Conservation (phyloP, 2,888 invertebrate genomes). For the Heliothis peltigera region DNA sequence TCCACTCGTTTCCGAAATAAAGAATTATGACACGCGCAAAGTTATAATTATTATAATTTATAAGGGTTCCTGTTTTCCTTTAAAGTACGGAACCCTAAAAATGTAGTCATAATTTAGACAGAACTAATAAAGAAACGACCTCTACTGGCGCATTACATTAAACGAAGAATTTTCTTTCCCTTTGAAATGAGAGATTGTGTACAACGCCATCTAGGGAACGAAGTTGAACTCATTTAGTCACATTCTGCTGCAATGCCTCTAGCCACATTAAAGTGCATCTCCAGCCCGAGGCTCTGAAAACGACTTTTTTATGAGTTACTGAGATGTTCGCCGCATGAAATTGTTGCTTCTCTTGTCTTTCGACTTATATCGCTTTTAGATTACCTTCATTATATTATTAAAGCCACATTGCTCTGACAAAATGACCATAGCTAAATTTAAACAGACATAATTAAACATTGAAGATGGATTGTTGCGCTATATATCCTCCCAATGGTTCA, state of each 20-base stretch:
- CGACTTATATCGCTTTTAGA: slow-evolving; percentile 31
- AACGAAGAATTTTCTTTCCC: slow-evolving; percentile 42
- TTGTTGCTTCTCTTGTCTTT: slow-evolving; percentile 29
- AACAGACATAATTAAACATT: slow-evolving; percentile 46
- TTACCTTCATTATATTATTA: slow-evolving; percentile 32
- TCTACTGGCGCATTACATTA: slow-evolving; percentile 57
- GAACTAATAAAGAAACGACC: slow-evolving; percentile 58
- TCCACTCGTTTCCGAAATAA: too few species aligned
- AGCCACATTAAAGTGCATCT: slow-evolving; percentile 64
- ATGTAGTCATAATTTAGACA: neutral
- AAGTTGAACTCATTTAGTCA: slow-evolving; percentile 67
- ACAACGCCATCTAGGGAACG: slow-evolving; percentile 77
- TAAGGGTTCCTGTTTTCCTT: too few species aligned
- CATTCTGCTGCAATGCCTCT: slow-evolving; percentile 65
- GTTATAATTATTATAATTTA: too few species aligned
- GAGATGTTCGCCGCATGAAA: slow-evolving; percentile 39
- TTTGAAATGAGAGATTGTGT: slow-evolving; percentile 50
- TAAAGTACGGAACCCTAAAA: too few species aligned
- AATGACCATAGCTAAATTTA: slow-evolving; percentile 39
- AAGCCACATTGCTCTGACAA: slow-evolving; percentile 22
- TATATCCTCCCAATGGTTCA: slow-evolving; percentile 55
- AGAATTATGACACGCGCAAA: too few species aligned
- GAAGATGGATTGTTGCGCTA: slow-evolving; percentile 49
- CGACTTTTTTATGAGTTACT: slow-evolving; percentile 48
- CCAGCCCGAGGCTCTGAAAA: slow-evolving; percentile 53